Evolutionary conservation across 2,888 invertebrate genomes (phyloP), one percentile per base, ranked within the genome.

Genomic region (Ptychoptera albimana): DNA sequence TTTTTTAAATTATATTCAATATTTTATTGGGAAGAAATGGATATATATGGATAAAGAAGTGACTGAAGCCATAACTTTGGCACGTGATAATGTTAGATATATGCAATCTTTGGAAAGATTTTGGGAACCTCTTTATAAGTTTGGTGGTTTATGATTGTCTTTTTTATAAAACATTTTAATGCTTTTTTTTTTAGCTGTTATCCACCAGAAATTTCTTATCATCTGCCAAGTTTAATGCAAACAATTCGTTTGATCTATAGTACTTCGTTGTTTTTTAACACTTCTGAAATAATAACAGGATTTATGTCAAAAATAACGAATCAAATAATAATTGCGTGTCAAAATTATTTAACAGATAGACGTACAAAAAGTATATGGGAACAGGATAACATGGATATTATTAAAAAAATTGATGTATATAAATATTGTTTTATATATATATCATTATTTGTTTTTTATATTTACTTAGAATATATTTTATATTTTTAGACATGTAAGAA

Each of bases 261-360:
- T 8, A 83, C 84, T 0, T 89, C 88, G 0, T 71, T 85, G 9
- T 82, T 77, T 57, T 86, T 84, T 60, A 84, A 86, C 57, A 83
- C 80, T 1, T 79, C 82, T 0, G 82, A 80, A 53, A 79, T 82
- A 55, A 78, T 85, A 54, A 82, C 85, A 0, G 82, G 85, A 0
- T 66, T 86, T 13, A 68, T 85, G 52, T 82, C 84, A 10, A 82
- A 91, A 73, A 82, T 89, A 37, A 89, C 89, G 2, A 91, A 91
- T 64, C 89, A 91, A 64, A 77, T 91, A 66, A 81, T 91, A 14
- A 77, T 82, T 44, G 77, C 79, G 48, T 86, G 87, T 58, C 79
- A 82, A 64, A 72, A 73, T 10, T 88, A 81, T 61, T 67, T 92
- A 47, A 83, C 82, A 0, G 75, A 79, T 41, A 67, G 74, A 47